Base-by-base conservation (phyloP, 1,140 invertebrate species). In the Belonocnema kinseyi region DNA sequence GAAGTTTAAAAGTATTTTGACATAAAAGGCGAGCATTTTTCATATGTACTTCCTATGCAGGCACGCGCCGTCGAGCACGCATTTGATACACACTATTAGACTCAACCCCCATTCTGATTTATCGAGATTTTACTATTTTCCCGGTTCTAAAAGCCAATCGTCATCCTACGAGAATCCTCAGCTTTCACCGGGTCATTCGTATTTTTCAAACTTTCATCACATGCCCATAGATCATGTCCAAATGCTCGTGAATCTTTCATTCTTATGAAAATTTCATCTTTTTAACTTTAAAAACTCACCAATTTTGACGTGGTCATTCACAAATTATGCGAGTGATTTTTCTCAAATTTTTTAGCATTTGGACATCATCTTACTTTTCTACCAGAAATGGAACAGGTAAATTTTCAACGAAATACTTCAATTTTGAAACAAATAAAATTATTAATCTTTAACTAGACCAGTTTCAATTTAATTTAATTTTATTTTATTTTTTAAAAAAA, bases 51-150 rank as follows among this genome's bases (percentile, higher is more conserved):
- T 87, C 83, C 84, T 86, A 85, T 87, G 82, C 83, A 83, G 80
- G 46, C 78, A 83, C 82, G 87, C 79, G 87, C 76, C 80, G 79
- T 75, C 85, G 87, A 82, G 61, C 76, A 53, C 85, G 80, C 87
- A 87, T 87, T 90, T 89, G 88, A 90, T 90, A 90, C 88, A 91
- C 83, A 83, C 89, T 91, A 90, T 91, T 91, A 90, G 88, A 82
- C 82, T 76, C 83, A 81, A 85, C 82, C 85, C 84, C 70, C 73
- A 61, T 54, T 79, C 80, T 88, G 89, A 90, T 91, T 89, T 88
- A 89, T 90, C 77, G 83, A 81, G 78, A 83, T 71, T 73, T 80
- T 74, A 72, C 78, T 77, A 82, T 85, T 85, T 80, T 81, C 76
- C 78, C 71, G 72, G 72, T 74, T 79, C 54, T 72, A 53, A 74